A percentile compares a stretch with the other conserved stretches of the same genome.
Evolutionary conservation across 2,113 vertebrate species (phyloP).

Genomic region (Aptenodytes patagonicus): DNA sequence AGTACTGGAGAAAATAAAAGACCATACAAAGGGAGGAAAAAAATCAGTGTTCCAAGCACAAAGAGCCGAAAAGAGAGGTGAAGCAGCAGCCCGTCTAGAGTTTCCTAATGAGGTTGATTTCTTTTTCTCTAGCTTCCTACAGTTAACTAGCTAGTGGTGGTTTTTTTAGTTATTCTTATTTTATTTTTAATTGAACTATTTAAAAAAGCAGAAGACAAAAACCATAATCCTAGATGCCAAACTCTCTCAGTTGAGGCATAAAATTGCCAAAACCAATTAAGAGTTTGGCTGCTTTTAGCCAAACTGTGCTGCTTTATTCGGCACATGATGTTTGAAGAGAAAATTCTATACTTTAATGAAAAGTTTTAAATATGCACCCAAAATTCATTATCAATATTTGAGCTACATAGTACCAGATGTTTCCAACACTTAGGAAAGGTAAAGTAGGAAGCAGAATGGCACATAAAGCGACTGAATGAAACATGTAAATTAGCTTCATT

Average conservation of each 20-base stretch:
- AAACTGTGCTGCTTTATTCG: background rate
- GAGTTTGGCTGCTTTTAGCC: background rate
- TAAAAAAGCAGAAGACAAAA: background rate
- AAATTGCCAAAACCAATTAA: background rate
- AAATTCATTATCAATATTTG: background rate
- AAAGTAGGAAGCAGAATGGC: background rate
- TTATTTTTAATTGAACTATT: background rate
- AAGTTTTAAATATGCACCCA: background rate
- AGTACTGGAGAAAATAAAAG: background rate
- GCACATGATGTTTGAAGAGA: background rate
- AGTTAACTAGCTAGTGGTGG: background rate
- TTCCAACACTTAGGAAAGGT: background rate
- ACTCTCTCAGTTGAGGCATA: background rate
- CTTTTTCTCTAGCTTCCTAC: background rate
- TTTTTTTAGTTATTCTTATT: background rate
- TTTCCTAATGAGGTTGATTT: background rate
- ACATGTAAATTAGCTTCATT: background rate
- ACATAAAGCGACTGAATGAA: background rate
- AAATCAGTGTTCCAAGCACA: background rate
- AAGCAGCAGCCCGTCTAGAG: background rate
- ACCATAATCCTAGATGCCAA: fast-evolving
- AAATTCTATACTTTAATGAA: background rate
- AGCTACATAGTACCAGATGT: background rate
- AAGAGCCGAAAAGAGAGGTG: background rate
- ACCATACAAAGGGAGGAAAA: background rate